These are phyloP conservation scores for Scaptomyza graminum DNA, from an alignment of 1,140 invertebrate species.

Conservation along the genomic window DNA sequence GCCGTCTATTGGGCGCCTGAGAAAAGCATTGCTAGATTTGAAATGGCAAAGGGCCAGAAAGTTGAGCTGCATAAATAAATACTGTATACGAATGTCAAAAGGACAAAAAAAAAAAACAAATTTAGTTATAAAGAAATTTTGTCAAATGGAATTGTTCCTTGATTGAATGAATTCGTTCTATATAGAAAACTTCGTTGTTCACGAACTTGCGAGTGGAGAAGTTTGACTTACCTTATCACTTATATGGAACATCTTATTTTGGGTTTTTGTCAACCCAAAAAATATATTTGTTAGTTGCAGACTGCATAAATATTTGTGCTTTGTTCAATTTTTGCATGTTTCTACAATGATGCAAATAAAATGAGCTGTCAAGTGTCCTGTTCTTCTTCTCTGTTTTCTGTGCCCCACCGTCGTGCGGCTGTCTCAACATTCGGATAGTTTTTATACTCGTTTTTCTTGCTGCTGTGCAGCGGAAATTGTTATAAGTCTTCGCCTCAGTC, in stretches of 20 bases:
- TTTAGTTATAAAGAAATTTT: too few relatives aligned
- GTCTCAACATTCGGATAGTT: conserved; percentile 33
- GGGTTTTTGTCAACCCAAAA: too few relatives aligned
- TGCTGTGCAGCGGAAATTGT: conserved; percentile 53
- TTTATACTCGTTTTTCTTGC: conserved; percentile 3
- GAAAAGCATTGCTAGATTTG: neutral
- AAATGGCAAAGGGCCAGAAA: conserved; percentile 43
- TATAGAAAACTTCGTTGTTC: too few relatives aligned
- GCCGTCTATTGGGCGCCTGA: conserved; percentile 6
- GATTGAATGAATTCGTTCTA: too few relatives aligned
- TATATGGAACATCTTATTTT: too few relatives aligned
- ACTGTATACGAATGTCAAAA: neutral
- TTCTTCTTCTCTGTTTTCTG: neutral
- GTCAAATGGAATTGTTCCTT: too few relatives aligned
- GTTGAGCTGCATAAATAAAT: conserved; percentile 34
- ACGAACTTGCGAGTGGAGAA: too few relatives aligned
- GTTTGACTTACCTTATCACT: too few relatives aligned
- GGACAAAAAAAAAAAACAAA: too few relatives aligned
- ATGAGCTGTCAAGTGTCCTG: conserved; percentile 1
- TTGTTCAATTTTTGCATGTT: conserved; percentile 30
- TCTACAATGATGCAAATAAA: conserved; percentile 28
- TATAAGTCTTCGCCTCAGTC: conserved; percentile 39
- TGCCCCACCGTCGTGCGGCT: neutral
- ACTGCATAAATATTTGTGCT: neutral
- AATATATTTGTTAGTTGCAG: too few relatives aligned